Percentiles rank a stretch among this genome's conserved stretches.
These are phyloP conservation scores for Apaloderma vittatum DNA, from an alignment of 2,113 vertebrate genomes.

Conservation along the genomic window DNA sequence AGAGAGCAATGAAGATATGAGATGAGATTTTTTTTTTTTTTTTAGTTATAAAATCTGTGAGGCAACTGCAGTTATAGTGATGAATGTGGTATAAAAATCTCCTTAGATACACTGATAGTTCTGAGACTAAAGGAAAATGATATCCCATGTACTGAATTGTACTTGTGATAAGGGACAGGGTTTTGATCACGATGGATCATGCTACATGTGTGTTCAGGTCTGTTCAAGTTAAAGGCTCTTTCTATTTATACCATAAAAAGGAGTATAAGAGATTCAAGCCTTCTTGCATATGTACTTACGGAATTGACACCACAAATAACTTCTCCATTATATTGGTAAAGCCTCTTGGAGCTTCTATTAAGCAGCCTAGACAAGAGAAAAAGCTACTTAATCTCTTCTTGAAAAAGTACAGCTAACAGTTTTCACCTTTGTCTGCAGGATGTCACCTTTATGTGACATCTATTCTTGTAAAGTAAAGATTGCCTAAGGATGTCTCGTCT, in stretches of 20 bases:
- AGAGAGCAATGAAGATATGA: not conserved
- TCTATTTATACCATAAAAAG: not conserved
- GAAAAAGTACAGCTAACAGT: constrained; percentile 20
- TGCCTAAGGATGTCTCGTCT: not conserved
- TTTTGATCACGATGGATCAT: not conserved
- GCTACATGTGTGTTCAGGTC: not conserved
- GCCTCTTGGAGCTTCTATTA: not conserved
- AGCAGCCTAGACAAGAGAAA: not conserved
- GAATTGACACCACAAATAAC: not conserved
- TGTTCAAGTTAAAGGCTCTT: not conserved
- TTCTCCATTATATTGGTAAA: not conserved
- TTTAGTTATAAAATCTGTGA: not conserved
- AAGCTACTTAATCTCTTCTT: not conserved
- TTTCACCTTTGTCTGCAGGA: constrained; percentile 27
- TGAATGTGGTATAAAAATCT: not conserved
- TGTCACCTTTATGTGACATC: constrained; percentile 29
- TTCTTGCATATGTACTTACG: not conserved
- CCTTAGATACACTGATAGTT: not conserved
- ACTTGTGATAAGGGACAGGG: not conserved
- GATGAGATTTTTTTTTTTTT: not conserved
- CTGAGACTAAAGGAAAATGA: not conserved
- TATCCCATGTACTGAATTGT: not conserved
- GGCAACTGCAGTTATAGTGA: not conserved
- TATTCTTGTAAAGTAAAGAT: not conserved
- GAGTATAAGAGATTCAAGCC: not conserved